Percentiles rank a stretch among this genome's conserved stretches.
These are phyloP conservation scores for Tiaroga cobitis DNA, from an alignment of 2,797 vertebrate species.

Conservation along the genomic window DNA sequence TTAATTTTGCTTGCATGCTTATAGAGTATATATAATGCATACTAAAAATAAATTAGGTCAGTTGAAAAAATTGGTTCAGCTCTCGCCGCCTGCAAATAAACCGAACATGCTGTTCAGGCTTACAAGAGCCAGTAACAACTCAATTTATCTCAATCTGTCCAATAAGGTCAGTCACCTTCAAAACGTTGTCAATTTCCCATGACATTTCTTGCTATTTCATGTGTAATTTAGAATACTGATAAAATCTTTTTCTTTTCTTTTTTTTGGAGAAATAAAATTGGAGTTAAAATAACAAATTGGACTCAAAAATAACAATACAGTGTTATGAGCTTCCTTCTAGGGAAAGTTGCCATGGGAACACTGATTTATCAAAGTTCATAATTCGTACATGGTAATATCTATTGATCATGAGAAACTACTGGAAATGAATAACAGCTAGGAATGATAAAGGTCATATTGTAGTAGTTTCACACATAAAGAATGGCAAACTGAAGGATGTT, in stretches of 20 bases:
- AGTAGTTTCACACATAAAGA: conserved; percentile 22
- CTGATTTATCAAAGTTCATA: conserved; percentile 48
- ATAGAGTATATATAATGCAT: conserved; percentile 30
- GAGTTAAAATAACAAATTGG: neutral
- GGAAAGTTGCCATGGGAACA: conserved; percentile 50
- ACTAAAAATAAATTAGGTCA: conserved; percentile 16
- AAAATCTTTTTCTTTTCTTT: neutral
- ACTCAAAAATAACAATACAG: neutral
- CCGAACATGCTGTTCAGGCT: neutral
- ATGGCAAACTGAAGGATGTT: neutral
- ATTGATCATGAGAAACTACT: conserved; percentile 45
- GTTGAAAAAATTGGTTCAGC: conserved; percentile 13
- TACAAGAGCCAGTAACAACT: neutral
- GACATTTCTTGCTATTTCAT: conserved; percentile 26
- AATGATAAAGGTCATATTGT: conserved; percentile 19
- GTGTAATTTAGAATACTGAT: conserved; percentile 22
- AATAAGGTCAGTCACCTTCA: conserved; percentile 34
- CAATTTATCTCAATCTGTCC: conserved; percentile 26
- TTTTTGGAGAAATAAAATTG: neutral
- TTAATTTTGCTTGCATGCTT: conserved; percentile 9
- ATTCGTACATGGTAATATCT: conserved; percentile 18
- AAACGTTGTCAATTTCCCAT: conserved; percentile 25
- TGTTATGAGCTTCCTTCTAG: neutral
- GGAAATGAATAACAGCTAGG: conserved; percentile 22
- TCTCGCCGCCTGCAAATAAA: neutral